A percentile compares a stretch with the other conserved stretches of the same genome.
phyloP scores from a whole-genome alignment of 2,888 invertebrate genomes.

The Pandemis heparana region DNA sequence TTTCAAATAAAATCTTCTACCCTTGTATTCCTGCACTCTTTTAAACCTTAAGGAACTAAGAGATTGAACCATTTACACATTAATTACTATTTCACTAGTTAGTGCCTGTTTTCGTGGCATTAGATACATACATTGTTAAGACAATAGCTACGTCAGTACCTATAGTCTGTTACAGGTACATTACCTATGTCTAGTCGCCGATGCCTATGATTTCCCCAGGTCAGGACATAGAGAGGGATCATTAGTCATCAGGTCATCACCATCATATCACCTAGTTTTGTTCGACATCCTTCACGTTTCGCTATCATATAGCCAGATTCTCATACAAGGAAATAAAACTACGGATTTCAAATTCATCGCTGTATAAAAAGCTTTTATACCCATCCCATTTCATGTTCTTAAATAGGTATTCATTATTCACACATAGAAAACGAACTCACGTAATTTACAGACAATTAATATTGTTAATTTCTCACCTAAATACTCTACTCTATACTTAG shows the following conservation, averaged over 20 bases:
- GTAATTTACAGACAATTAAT: no score
- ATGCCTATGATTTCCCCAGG: constrained; percentile 9
- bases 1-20: background rate
- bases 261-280: background rate
- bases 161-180: background rate
- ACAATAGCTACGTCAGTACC: background rate
- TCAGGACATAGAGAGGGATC: background rate
- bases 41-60: constrained; percentile 12
- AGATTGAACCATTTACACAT: background rate
- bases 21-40: constrained; percentile 19
- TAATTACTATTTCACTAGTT: background rate
- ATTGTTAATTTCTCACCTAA: no score
- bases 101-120: background rate
- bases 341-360: no score
- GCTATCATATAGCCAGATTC: background rate
- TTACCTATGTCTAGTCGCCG: constrained; percentile 12
- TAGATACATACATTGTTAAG: background rate
- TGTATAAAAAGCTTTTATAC: no score
- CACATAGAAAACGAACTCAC: no score
- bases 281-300: background rate
- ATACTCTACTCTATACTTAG: no score
- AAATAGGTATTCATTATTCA: no score
- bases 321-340: no score
- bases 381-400: no score
- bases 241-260: background rate